Base-by-base conservation (phyloP, 2,113 vertebrate genomes). In the Oryzias javanicus region DNA sequence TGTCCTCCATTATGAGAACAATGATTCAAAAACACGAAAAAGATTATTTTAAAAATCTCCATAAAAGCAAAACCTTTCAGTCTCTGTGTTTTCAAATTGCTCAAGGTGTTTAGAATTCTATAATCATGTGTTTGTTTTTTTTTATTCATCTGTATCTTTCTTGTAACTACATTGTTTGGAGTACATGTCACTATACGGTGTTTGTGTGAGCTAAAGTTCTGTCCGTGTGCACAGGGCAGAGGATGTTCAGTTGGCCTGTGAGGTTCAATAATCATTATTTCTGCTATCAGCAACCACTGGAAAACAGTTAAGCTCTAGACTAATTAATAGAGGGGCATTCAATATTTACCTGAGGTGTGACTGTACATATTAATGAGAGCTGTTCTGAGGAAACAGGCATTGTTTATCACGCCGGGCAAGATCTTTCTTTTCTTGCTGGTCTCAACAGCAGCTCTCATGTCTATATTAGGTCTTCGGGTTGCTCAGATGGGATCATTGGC, bases 221-320 rank as follows among this genome's bases (percentile, higher is more conserved):
- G 29, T 55, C 22, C 46, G n/a, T 42, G 3, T 58, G 71, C 42
- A 46, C 29, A 62, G n/a, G 27, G 27, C 55, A 53, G 47, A 0
- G 49, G 61, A 59, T 40, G 55, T 27, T 75, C 55, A 70, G 69
- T 61, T 62, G 70, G 71, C 72, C 67, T 72, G 76, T 63, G 50
- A 81, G 78, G 81, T 82, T 84, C 78, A 69, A 68, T 67, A 69
- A 73, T 73, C 52, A 49, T 42, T 22, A 16, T 82, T 82, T 79
- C 76, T 81, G 58, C 73, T 57, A 64, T 59, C 60, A 60, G 78
- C 64, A 76, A 71, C 56, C 41, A 46, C 13, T 18, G 53, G 67
- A 60, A 67, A 76, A 65, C 64, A 67, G 60, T 35, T 13, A 12
- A 79, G 85, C 78, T 77, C 78, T 80, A 59, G 55, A 55, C 40